Conservation (phyloP, 2,113 vertebrate genomes). For the Sclerurus mexicanus region DNA sequence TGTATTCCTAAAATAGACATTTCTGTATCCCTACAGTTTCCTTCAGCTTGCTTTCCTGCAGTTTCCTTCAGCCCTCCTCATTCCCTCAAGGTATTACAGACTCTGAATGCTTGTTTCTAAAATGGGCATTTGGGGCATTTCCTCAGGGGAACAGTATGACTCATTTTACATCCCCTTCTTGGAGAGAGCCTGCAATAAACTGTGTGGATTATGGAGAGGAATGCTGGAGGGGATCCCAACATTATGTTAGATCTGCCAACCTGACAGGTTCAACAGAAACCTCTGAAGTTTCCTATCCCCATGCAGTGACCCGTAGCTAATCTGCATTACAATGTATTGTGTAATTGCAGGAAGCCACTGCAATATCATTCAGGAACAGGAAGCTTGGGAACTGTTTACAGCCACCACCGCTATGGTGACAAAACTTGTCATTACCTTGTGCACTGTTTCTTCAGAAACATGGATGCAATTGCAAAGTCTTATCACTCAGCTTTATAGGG, state of each 20-base stretch:
- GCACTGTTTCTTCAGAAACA: conserved; percentile 16
- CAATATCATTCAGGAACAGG: conserved; percentile 17
- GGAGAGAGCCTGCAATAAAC: conserved; percentile 50
- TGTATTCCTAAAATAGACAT: neutral
- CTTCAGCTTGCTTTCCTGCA: neutral
- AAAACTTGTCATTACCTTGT: conserved; percentile 33
- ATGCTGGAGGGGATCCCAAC: conserved; percentile 65
- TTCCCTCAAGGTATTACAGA: neutral
- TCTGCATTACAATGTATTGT: conserved; percentile 69
- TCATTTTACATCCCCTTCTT: conserved; percentile 37
- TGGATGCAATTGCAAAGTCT: conserved; percentile 3
- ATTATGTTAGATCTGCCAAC: conserved; percentile 60
- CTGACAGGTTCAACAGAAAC: conserved; percentile 67
- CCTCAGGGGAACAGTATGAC: neutral
- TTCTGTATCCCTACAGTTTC: neutral
- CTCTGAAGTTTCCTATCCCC: conserved; percentile 69
- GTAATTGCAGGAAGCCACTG: conserved; percentile 59
- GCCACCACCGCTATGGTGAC: neutral
- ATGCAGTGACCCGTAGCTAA: conserved; percentile 63
- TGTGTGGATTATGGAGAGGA: conserved; percentile 51
- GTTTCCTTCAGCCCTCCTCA: neutral
- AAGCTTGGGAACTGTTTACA: conserved; percentile 16
- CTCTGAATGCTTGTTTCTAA: neutral
- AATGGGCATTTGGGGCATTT: neutral
- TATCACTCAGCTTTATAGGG: conserved; percentile 45